phyloP scores from a whole-genome alignment of 2,888 invertebrate species.

The Hypolimnas misippus region DNA sequence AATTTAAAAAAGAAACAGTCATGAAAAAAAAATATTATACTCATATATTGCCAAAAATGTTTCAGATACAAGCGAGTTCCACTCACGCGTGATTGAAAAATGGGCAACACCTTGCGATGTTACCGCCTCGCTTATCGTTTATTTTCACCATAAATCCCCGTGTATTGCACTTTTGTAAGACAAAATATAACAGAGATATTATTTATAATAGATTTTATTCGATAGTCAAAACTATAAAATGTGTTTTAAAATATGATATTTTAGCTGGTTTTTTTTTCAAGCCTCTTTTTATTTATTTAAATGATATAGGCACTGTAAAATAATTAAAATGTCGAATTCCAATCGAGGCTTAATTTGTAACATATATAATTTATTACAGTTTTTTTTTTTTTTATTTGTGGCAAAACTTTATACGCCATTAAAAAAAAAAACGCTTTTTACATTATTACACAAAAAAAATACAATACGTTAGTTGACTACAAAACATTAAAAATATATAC shows the following conservation, averaged over 20 bases:
- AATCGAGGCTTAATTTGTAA: no score
- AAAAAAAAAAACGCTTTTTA: background rate
- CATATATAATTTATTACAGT: no score
- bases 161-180: constrained; percentile 27
- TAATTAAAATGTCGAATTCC: no score
- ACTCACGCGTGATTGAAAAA: constrained; percentile 69
- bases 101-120: constrained; percentile 69
- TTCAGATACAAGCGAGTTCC: constrained; percentile 57
- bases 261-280: no score
- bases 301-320: no score
- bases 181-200: constrained; percentile 16
- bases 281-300: no score
- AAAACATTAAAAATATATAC: background rate
- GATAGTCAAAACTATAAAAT: background rate
- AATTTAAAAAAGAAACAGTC: background rate
- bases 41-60: constrained; percentile 61
- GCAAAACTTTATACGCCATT: background rate
- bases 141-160: constrained; percentile 43
- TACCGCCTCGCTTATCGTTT: constrained; percentile 51
- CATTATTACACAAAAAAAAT: background rate
- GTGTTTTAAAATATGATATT: no score
- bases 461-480: no score
- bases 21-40: constrained; percentile 33
- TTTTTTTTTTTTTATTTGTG: no score
- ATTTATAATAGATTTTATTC: background rate